Conservation (phyloP, 2,888 invertebrate genomes). For the Tinea trinotella region DNA sequence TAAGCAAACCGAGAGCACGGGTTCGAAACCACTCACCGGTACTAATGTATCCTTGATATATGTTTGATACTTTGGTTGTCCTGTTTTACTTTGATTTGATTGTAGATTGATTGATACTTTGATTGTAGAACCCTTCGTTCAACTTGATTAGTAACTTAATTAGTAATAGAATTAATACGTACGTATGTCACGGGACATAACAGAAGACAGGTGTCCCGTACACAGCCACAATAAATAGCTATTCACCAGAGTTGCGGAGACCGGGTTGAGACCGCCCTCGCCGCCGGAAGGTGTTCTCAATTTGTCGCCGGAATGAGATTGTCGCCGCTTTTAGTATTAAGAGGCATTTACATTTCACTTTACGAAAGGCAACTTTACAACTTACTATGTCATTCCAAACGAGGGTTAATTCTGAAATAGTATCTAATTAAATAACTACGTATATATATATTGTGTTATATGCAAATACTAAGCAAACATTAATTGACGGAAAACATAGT, state of each 20-base stretch:
- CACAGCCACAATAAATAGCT: slow-evolving; percentile 59
- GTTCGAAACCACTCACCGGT: too few species aligned
- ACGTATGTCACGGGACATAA: slow-evolving; percentile 20
- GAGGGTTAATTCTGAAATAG: background rate
- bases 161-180: slow-evolving; percentile 1
- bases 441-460: too few species aligned
- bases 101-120: too few species aligned
- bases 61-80: too few species aligned
- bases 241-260: slow-evolving; percentile 44
- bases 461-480: too few species aligned
- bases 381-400: background rate
- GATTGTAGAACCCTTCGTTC: too few species aligned
- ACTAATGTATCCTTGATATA: too few species aligned
- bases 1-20: too few species aligned
- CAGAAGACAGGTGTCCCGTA: slow-evolving; percentile 52
- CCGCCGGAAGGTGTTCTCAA: slow-evolving; percentile 62
- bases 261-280: slow-evolving; percentile 32
- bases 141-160: too few species aligned
- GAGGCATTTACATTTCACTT: slow-evolving; percentile 64
- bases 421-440: too few species aligned
- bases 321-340: slow-evolving; percentile 63
- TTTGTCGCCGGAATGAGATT: slow-evolving; percentile 66
- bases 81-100: too few species aligned
- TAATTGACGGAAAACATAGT: too few species aligned
- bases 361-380: slow-evolving; percentile 5